A percentile compares a stretch with the other conserved stretches of the same genome.
phyloP scores from a whole-genome alignment of 2,113 vertebrate species.

The Merops nubicus region DNA sequence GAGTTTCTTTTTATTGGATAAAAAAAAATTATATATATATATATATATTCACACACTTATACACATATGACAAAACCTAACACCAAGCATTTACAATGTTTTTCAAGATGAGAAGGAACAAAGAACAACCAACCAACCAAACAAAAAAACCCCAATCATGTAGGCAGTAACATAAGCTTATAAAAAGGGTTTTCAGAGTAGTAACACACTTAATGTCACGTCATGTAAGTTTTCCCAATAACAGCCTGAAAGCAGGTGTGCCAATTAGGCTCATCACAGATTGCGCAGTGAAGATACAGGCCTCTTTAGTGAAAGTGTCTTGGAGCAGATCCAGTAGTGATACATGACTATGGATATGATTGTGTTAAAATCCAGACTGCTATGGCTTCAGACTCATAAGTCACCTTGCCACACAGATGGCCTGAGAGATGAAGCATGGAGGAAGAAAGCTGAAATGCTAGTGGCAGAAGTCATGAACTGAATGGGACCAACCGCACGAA shows the following conservation, averaged over 20 bases:
- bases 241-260: constrained; percentile 41
- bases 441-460: background rate
- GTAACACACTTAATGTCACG: background rate
- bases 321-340: constrained; percentile 28
- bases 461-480: constrained; percentile 33
- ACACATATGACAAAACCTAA: background rate
- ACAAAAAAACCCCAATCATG: background rate
- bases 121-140: background rate
- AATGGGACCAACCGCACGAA: background rate
- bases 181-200: background rate
- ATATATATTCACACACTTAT: fast-evolving
- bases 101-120: background rate
- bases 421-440: constrained; percentile 58
- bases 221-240: constrained; percentile 22
- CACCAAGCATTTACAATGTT: background rate
- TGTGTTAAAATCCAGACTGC: constrained; percentile 16
- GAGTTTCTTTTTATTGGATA: background rate
- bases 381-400: background rate
- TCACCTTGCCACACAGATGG: constrained; percentile 65
- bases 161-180: background rate
- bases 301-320: background rate
- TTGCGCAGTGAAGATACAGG: background rate
- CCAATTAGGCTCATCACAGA: constrained; percentile 28
- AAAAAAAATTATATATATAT: background rate
- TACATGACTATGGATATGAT: background rate